These are phyloP conservation scores for Mizuhopecten yessoensis DNA, from an alignment of 1,140 invertebrate species.

Conservation along the genomic window DNA sequence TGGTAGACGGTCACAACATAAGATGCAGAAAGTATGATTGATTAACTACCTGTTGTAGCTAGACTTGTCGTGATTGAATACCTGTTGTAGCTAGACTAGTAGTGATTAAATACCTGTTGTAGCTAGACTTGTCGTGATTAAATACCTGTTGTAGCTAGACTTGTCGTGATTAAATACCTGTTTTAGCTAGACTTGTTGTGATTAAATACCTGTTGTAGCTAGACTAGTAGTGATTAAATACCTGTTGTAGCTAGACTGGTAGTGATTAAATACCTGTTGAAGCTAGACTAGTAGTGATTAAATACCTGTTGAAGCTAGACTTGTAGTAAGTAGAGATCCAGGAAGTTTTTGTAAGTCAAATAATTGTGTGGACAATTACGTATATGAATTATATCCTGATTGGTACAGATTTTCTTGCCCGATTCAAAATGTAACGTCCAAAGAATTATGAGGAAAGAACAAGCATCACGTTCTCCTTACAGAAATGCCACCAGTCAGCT, in stretches of 20 bases:
- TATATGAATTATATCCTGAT: no score
- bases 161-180: not conserved
- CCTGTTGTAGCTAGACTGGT: not conserved
- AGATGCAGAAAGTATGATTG: no score
- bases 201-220: not conserved
- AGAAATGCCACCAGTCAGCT: no score
- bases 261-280: no score
- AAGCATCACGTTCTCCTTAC: no score
- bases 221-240: not conserved
- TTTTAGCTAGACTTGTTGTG: not conserved
- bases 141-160: not conserved
- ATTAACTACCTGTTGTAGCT: not conserved
- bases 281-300: not conserved
- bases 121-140: not conserved
- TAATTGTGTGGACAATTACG: no score
- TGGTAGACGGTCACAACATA: no score
- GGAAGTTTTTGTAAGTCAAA: not conserved
- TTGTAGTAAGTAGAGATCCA: not conserved
- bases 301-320: not conserved
- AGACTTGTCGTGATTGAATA: not conserved
- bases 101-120: not conserved
- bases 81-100: not conserved
- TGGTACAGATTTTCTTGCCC: no score
- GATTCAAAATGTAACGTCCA: no score
- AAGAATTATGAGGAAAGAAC: no score